Percentiles rank a stretch among this genome's conserved stretches.
phyloP scores from a whole-genome alignment of 2,113 vertebrate genomes.

The Coptodon rendalli region DNA sequence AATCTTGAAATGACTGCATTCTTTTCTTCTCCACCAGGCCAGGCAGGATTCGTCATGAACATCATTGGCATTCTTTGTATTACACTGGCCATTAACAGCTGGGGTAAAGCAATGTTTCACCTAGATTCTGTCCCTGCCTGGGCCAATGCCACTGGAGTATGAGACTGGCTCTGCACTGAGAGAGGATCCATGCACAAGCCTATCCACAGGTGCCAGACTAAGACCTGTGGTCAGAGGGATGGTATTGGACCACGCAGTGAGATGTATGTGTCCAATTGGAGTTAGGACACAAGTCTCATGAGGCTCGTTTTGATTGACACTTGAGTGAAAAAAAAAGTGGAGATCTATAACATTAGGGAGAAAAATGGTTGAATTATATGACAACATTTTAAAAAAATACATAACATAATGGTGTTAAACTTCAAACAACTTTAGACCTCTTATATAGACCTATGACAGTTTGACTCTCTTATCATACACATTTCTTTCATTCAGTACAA shows the following conservation, averaged over 20 bases:
- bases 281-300: background rate
- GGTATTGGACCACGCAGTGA: background rate
- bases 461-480: background rate
- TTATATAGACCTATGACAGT: too few relatives aligned
- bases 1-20: too few relatives aligned
- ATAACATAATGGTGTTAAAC: background rate
- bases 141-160: constrained; percentile 81
- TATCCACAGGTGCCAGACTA: background rate
- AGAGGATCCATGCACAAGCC: background rate
- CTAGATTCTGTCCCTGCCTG: constrained; percentile 84
- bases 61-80: too few relatives aligned
- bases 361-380: background rate
- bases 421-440: background rate
- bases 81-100: too few relatives aligned
- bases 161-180: background rate
- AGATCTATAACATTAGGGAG: background rate
- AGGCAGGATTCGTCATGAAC: too few relatives aligned
- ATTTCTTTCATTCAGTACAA: background rate
- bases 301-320: background rate
- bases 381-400: background rate
- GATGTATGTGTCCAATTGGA: background rate
- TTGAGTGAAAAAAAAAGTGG: background rate
- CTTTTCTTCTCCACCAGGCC: too few relatives aligned
- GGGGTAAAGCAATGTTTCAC: too few relatives aligned
- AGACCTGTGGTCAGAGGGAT: constrained; percentile 7